Conservation (phyloP, 2,113 vertebrate species). For the Merops nubicus region DNA sequence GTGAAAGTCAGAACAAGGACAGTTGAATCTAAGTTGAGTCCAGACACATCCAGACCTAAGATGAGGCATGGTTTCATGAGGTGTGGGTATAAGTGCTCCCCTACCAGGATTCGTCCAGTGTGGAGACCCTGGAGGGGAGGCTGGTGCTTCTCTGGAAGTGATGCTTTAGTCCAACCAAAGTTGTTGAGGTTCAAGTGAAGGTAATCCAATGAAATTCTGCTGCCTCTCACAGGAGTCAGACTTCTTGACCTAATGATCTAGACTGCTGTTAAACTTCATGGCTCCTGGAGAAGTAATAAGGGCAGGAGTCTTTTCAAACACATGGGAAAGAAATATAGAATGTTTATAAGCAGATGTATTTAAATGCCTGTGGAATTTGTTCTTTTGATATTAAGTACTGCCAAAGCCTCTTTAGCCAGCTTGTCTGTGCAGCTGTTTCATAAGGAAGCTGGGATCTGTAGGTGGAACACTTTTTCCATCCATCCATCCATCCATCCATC, state of each 20-base stretch:
- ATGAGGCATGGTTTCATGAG: neutral
- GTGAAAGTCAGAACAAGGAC: conserved; percentile 58
- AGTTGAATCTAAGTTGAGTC: conserved; percentile 29
- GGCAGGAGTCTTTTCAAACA: neutral
- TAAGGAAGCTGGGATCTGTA: neutral
- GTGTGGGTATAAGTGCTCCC: neutral
- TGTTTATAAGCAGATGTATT: neutral
- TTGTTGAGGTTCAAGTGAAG: neutral
- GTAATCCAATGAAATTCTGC: neutral
- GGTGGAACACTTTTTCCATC: neutral
- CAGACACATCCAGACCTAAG: neutral
- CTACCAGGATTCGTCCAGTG: neutral
- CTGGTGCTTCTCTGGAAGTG: neutral
- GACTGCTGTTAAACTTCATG: neutral
- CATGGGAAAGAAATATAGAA: neutral
- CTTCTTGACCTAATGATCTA: neutral
- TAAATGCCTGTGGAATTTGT: neutral
- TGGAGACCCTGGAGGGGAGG: neutral
- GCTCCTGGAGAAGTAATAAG: conserved; percentile 17
- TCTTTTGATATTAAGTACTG: neutral
- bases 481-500: too few species aligned
- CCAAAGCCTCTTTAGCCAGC: neutral
- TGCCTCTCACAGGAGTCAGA: neutral
- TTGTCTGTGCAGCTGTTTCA: neutral
- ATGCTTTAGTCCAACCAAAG: neutral